Percentiles rank a stretch among this genome's conserved stretches.
phyloP scores from a whole-genome alignment of 2,888 invertebrate genomes.

The Cantharis rustica region DNA sequence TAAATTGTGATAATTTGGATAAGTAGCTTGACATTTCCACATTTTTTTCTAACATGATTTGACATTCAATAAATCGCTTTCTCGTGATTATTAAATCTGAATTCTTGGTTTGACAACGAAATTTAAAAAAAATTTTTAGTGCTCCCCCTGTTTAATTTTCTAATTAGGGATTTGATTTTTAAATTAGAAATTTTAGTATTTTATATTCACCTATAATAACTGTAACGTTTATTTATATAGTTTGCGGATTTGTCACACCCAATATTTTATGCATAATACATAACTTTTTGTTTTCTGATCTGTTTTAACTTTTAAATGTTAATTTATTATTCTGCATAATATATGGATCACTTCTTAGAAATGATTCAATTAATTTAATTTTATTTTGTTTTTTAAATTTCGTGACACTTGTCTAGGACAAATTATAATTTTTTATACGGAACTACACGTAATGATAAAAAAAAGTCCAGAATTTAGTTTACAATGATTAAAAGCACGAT shows the following conservation, averaged over 20 bases:
- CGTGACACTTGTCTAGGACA: not conserved
- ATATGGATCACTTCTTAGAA: not conserved
- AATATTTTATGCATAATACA: not conserved
- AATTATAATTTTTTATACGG: not conserved
- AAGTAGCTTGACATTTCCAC: slow-evolving; percentile 12
- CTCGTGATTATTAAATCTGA: not conserved
- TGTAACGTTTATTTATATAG: not conserved
- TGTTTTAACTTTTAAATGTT: not conserved
- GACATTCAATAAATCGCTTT: not conserved
- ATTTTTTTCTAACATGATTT: not conserved
- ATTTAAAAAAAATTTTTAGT: not conserved
- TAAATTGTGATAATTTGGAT: slow-evolving; percentile 14
- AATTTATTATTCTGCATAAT: not conserved
- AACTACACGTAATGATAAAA: not conserved
- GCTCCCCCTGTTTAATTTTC: not conserved
- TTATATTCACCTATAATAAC: not conserved
- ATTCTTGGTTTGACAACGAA: not conserved
- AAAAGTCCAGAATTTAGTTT: not conserved
- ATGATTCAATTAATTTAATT: not conserved
- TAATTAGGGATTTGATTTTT: not conserved
- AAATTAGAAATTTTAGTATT: not conserved
- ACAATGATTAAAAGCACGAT: slow-evolving; percentile 18
- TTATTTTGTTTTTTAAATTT: not conserved
- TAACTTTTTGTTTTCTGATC: not conserved
- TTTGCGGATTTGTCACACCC: not conserved